Evolutionary conservation across 2,888 invertebrate species (phyloP), one percentile per base, ranked within the genome.

Genomic region (Arrhopalites spinosus): DNA sequence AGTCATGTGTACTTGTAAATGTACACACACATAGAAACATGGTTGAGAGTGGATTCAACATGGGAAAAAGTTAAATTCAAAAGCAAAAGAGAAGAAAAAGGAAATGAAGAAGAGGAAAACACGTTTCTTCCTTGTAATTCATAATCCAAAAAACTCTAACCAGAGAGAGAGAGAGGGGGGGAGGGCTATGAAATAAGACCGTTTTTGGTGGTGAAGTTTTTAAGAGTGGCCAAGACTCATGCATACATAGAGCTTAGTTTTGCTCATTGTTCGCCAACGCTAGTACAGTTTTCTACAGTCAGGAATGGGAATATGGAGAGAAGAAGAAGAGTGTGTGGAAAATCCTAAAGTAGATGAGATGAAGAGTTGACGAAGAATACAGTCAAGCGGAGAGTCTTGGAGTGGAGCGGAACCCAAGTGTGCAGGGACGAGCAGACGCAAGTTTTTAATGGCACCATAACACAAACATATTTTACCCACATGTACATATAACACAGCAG

Each of bases 201-300:
- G 59, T 59, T 59, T 25, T 25, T n/a, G 23, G 59, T 15, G 13
- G 23, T 36, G 36, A 36, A 36, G 36, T 7, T 5, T 20, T 2
- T 50, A 15, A 3, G 20, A 2, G n/a, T n/a, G 20, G 7, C 8
- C 15, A 15, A 8, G 20, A 8, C 7, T 50, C 3, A 15, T 11
- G 8, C 17, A 50, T 20, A 15, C 50, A 36, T 50, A 20, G 50
- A 5, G 27, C 27, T 56, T 20, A 29, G 70, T 53, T 70, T 53
- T 53, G 70, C 70, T 70, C 70, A 70, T 70, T 70, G 70, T 70
- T 70, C 70, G 70, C 70, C 70, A 70, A 70, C 53, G 56, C 59
- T 36, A 70, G 70, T 23, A 15, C 43, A 36, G 23, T 43, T 5
- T 43, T 5, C 7, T 3, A 56, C 3, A 56, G 56, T 8, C 5